Conservation (phyloP, 2,888 invertebrate species). For the Temnothorax ravouxi region DNA sequence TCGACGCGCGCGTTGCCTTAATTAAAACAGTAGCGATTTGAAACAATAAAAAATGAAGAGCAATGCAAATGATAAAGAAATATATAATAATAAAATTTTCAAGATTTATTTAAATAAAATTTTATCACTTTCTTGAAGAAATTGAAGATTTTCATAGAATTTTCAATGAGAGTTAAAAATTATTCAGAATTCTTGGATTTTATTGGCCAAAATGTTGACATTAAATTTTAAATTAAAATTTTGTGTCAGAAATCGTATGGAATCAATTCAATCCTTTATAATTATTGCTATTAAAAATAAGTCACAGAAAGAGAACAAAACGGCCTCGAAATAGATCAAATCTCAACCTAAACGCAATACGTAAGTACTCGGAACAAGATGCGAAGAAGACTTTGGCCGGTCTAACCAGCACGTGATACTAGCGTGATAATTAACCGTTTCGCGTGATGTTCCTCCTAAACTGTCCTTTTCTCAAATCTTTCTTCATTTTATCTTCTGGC, state of each 20-base stretch:
- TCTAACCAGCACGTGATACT: conserved; percentile 73
- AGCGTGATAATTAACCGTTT: conserved; percentile 68
- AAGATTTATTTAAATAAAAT: background rate
- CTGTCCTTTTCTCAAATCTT: background rate
- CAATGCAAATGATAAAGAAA: background rate
- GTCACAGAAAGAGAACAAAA: background rate
- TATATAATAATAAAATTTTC: background rate
- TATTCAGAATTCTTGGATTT: background rate
- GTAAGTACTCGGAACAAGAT: conserved; percentile 37
- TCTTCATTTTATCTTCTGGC: background rate
- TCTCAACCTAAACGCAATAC: background rate
- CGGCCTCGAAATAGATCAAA: conserved; percentile 9
- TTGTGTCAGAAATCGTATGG: background rate
- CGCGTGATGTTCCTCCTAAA: conserved; percentile 51
- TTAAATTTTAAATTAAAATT: background rate
- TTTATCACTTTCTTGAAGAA: background rate
- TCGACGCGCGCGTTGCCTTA: background rate
- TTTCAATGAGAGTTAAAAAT: background rate
- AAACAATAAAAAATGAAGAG: background rate
- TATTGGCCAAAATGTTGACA: background rate
- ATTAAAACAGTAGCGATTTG: background rate
- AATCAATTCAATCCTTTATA: background rate
- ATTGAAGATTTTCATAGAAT: background rate
- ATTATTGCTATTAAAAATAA: background rate
- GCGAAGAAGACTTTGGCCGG: conserved; percentile 68